Evolutionary conservation across 2,797 vertebrate species (phyloP).

Genomic region (Glossophaga mutica): DNA sequence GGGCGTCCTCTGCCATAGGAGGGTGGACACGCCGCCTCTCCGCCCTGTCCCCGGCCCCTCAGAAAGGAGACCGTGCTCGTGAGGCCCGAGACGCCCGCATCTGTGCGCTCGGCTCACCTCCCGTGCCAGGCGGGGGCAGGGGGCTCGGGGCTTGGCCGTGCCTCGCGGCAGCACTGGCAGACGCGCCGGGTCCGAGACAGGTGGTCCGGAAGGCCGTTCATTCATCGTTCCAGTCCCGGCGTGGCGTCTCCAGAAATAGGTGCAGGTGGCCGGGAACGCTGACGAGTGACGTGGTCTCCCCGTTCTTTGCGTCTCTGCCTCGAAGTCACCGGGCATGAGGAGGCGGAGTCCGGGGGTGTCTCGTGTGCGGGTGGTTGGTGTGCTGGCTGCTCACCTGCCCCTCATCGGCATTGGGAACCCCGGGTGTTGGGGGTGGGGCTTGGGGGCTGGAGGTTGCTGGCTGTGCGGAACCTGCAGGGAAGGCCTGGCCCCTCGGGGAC

Average conservation of each 20-base stretch:
- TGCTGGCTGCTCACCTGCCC: rapidly evolving
- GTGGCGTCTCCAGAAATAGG: background rate
- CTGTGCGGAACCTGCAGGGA: rapidly evolving
- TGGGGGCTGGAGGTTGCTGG: background rate
- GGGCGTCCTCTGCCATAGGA: rapidly evolving
- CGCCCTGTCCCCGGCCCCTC: rapidly evolving
- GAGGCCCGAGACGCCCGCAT: background rate
- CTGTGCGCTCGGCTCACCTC: background rate
- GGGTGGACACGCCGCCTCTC: rapidly evolving
- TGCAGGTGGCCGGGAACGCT: background rate
- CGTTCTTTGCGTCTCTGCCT: background rate
- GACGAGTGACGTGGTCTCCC: background rate
- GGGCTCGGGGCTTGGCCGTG: background rate
- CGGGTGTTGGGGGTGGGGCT: rapidly evolving
- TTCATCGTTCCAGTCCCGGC: background rate
- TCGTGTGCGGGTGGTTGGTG: background rate
- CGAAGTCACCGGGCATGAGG: background rate
- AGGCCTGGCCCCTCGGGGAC: rapidly evolving
- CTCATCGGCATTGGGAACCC: background rate
- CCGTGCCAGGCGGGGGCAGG: background rate
- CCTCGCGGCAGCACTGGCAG: background rate
- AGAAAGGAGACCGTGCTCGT: rapidly evolving
- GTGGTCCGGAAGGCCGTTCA: background rate
- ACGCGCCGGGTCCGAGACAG: rapidly evolving
- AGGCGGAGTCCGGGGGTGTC: background rate